Base-by-base conservation (phyloP, 1,140 invertebrate species). In the Heliconius eleuchia region DNA sequence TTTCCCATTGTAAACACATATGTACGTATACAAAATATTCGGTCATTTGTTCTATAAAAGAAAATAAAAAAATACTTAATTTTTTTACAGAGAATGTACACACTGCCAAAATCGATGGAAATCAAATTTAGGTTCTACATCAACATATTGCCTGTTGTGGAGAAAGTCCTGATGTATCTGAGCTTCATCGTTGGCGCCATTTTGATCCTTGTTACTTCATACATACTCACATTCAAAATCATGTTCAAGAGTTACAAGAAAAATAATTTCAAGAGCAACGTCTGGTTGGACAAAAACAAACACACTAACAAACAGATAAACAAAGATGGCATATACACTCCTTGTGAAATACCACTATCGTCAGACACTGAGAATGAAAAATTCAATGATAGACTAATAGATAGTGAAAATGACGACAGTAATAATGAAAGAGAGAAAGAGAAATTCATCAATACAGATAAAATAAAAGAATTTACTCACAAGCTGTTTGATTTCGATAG, bases 81-180 rank as follows among this genome's bases (percentile, higher is more conserved):
- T 86, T 84, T 71, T 92, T 94, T 84, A 76, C 94, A 98, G 97
- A 96, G 96, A 85, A 96, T 98, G 96, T 94, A 96, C 78, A 91
- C 95, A 9, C 91, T 98, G 4, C 96, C 97, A 1, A 89, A 95
- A 3, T 86, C 80, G 0, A 89, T 98, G 84, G 94, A 95, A 42
- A 90, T 94, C 6, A 95, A 95, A n/a, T 97, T 98, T 87, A 95
- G 96, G 82, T 87, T 98, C 1, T 97, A 97, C 81, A 86, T 98
- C 2, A 96, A 97, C 77, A 92, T 97, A 2, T 84, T 97, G 8
- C 97, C 97, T 5, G 79, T 96, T 0, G 88, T 96, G 0, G 95
- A 97, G 87, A 89, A 95, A 23, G 85, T 95, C 0, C 86, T 95
- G 0, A 96, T 96, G 84, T 97, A 97, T 89, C 74, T 95, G 0